Conservation (phyloP, 2,888 invertebrate species). For the Drosophila neonasuta region DNA sequence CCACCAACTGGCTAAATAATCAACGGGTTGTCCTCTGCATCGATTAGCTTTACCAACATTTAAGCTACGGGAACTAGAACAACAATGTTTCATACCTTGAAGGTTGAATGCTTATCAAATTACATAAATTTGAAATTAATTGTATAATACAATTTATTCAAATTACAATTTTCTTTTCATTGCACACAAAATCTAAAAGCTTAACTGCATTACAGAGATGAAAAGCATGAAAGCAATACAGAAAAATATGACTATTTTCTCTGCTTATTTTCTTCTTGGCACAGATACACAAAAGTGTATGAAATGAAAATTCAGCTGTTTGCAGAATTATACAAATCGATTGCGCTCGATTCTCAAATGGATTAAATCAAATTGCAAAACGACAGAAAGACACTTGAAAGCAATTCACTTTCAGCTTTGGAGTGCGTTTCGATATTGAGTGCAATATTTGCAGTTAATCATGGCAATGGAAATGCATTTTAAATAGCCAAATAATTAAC, state of each 20-base stretch:
- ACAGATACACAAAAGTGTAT: not conserved
- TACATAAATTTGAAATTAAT: too few species aligned
- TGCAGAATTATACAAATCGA: not conserved
- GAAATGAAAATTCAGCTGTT: not conserved
- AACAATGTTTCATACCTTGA: too few species aligned
- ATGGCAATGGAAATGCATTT: constrained; percentile 8
- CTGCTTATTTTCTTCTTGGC: not conserved
- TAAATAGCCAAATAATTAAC: constrained; percentile 22
- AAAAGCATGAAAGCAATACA: too few species aligned
- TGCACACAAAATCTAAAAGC: too few species aligned
- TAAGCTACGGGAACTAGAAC: too few species aligned
- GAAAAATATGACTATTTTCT: not conserved
- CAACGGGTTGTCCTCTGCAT: not conserved
- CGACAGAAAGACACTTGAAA: not conserved
- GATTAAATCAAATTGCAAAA: not conserved
- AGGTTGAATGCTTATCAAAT: too few species aligned
- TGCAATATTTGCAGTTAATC: constrained; percentile 42
- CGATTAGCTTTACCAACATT: not conserved
- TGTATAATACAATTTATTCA: too few species aligned
- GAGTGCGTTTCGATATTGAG: not conserved
- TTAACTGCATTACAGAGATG: too few species aligned
- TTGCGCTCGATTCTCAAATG: not conserved
- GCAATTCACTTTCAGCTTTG: not conserved
- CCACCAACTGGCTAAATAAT: constrained; percentile 14
- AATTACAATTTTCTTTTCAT: too few species aligned